These are phyloP conservation scores for Poeciliopsis infans DNA, from an alignment of 2,797 vertebrate genomes.

Conservation along the genomic window DNA sequence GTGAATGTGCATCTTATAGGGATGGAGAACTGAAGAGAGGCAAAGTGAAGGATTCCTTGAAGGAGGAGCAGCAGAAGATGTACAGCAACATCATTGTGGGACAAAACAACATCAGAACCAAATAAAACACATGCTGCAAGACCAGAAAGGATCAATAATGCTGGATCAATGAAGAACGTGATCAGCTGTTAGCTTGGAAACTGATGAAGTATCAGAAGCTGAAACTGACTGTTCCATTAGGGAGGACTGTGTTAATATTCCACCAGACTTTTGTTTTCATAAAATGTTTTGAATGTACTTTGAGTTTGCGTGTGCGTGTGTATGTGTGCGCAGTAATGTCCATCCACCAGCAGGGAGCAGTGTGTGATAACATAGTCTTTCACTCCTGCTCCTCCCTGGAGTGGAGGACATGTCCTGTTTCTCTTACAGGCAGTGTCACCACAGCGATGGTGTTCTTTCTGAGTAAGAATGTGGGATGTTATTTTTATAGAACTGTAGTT, in stretches of 20 bases:
- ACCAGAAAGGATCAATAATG: background rate
- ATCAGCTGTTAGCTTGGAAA: background rate
- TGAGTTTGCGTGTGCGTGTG: background rate
- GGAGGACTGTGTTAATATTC: background rate
- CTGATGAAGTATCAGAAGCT: background rate
- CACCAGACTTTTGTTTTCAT: background rate
- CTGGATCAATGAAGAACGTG: background rate
- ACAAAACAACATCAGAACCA: constrained; percentile 44
- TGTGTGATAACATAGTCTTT: constrained; percentile 22
- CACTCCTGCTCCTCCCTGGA: background rate
- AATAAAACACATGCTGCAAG: background rate
- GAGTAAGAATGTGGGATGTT: background rate
- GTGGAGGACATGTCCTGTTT: background rate
- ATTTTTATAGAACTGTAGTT: constrained; percentile 3
- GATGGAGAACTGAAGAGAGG: constrained; percentile 92
- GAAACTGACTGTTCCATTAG: background rate
- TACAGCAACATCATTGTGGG: constrained; percentile 92
- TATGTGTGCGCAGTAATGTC: constrained; percentile 7
- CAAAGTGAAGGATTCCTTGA: constrained; percentile 90
- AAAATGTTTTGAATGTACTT: background rate
- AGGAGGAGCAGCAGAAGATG: constrained; percentile 93
- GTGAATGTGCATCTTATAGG: constrained; percentile 74
- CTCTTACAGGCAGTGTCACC: background rate
- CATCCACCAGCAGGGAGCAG: constrained; percentile 71
- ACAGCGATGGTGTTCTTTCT: background rate